Conservation (phyloP, 2,113 vertebrate genomes). For the Pongo pygmaeus region DNA sequence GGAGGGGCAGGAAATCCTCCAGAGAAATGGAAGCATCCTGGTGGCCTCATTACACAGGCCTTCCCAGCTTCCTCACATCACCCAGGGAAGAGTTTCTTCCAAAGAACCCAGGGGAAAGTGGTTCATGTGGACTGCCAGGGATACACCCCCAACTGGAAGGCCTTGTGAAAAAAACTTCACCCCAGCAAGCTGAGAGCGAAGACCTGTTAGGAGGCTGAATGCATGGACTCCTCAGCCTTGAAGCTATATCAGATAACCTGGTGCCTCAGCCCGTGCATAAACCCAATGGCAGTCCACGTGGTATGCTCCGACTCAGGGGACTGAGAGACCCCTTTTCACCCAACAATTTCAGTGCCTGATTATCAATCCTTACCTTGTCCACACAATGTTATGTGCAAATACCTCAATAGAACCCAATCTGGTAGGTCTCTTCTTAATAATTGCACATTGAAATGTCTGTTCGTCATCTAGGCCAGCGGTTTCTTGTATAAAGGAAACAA, state of each 20-base stretch:
- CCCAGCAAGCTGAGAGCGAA: not conserved
- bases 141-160: not conserved
- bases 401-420: not conserved
- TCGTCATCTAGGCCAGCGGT: not conserved
- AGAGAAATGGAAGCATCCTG: not conserved
- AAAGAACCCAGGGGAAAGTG: not conserved
- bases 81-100: not conserved
- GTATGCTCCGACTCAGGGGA: fast-evolving
- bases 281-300: fast-evolving
- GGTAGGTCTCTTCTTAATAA: not conserved
- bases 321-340: not conserved
- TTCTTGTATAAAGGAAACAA: not conserved
- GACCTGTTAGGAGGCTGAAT: not conserved
- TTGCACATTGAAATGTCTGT: not conserved
- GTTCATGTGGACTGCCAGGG: not conserved
- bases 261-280: fast-evolving
- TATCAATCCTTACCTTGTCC: not conserved
- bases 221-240: too few relatives aligned
- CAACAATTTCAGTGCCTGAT: not conserved
- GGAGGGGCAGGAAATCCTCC: not conserved
- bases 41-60: too few relatives aligned
- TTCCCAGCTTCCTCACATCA: not conserved
- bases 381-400: not conserved
- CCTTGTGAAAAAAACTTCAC: not conserved
- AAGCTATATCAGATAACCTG: not conserved